These are phyloP conservation scores for Callospermophilus lateralis DNA, from an alignment of 2,113 vertebrate genomes.

Conservation along the genomic window DNA sequence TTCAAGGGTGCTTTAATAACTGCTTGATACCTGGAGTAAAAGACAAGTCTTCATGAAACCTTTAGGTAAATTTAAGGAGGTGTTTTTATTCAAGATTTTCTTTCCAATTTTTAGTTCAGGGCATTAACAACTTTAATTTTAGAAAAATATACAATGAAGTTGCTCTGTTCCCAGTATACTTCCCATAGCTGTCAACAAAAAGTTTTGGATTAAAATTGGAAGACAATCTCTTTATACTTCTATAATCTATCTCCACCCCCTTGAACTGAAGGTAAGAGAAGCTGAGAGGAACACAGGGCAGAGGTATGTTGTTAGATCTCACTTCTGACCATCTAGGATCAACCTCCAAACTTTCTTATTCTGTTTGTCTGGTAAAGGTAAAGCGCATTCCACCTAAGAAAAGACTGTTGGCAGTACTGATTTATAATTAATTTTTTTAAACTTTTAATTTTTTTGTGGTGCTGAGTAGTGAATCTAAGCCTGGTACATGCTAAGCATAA, in stretches of 20 bases:
- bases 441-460: neutral
- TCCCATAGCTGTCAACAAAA: neutral
- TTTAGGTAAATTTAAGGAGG: constrained; percentile 26
- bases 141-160: neutral
- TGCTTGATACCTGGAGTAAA: neutral
- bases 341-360: neutral
- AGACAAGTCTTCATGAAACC: neutral
- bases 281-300: neutral
- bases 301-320: neutral
- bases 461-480: neutral
- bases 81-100: neutral
- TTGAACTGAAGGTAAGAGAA: neutral
- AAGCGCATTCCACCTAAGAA: neutral
- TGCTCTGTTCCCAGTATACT: neutral
- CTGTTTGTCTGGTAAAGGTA: neutral
- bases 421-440: neutral
- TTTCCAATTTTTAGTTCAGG: neutral
- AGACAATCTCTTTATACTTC: neutral
- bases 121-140: neutral
- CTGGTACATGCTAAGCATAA: neutral
- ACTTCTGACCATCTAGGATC: neutral
- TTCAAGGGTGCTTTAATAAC: constrained; percentile 3
- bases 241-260: neutral
- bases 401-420: neutral
- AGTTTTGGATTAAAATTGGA: neutral